phyloP scores from a whole-genome alignment of 2,797 vertebrate species.

The Microchirus variegatus region DNA sequence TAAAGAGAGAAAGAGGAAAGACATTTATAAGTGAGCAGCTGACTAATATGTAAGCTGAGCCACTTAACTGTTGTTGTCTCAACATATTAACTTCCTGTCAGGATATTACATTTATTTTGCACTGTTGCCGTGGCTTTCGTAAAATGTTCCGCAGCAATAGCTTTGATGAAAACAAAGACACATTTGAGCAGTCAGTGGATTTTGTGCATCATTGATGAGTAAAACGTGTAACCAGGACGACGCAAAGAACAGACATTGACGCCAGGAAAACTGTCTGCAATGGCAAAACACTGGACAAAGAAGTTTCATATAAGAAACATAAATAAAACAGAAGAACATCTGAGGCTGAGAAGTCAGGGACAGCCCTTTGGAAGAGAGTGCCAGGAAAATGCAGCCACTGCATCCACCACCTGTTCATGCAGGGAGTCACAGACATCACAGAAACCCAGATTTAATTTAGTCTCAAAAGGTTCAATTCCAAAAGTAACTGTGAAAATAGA shows the following conservation, averaged over 20 bases:
- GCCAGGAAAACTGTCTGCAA: constrained; percentile 6
- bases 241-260: constrained; percentile 10
- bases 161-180: no score
- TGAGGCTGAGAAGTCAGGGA: constrained; percentile 33
- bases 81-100: constrained; percentile 5
- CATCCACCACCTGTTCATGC: constrained; percentile 53
- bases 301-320: constrained; percentile 23
- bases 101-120: no score
- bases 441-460: constrained; percentile 35
- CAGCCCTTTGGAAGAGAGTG: constrained; percentile 25
- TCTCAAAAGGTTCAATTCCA: constrained; percentile 41
- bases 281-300: constrained; percentile 22
- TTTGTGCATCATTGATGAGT: no score
- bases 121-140: no score
- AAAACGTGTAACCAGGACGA: neutral
- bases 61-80: neutral
- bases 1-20: constrained; percentile 4
- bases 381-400: constrained; percentile 45
- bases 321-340: constrained; percentile 33
- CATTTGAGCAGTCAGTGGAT: no score
- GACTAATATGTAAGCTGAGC: neutral
- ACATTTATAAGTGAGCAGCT: neutral
- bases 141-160: no score
- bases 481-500: constrained; percentile 33
- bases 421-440: constrained; percentile 33